Conservation (phyloP, 2,797 vertebrate genomes). For the Sardinella longiceps region DNA sequence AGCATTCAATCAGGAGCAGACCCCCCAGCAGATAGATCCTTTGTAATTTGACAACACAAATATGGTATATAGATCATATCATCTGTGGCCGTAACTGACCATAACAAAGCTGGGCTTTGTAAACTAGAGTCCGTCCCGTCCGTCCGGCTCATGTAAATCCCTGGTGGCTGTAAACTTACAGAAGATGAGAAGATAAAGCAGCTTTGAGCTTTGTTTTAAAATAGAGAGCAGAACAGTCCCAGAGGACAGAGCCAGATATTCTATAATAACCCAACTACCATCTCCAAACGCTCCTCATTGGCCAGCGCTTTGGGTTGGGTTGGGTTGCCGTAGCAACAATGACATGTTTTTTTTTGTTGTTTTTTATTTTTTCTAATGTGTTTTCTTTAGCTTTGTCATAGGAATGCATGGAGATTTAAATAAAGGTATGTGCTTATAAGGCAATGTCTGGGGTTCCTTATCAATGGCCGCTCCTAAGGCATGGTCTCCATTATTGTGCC, state of each 20-base stretch:
- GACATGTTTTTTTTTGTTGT: not conserved
- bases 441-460: constrained; percentile 50
- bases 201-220: not conserved
- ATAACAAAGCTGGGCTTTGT: not conserved
- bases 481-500: constrained; percentile 51
- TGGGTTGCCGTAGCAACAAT: not conserved
- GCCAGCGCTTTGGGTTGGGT: not conserved
- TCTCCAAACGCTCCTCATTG: not conserved
- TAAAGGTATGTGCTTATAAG: constrained; percentile 54
- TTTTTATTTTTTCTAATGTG: too few relatives aligned
- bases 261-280: not conserved
- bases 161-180: not conserved
- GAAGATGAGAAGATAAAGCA: not conserved
- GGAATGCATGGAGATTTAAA: not conserved
- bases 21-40: not conserved
- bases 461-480: constrained; percentile 42
- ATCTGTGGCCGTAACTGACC: not conserved
- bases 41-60: not conserved
- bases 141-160: not conserved
- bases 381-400: not conserved
- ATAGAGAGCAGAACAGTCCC: not conserved
- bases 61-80: not conserved
- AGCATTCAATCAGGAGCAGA: too few relatives aligned
- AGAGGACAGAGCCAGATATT: not conserved
- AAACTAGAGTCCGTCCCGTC: not conserved